Evolutionary conservation across 1,140 invertebrate genomes (phyloP).

Genomic region (Penaeus vannamei): DNA sequence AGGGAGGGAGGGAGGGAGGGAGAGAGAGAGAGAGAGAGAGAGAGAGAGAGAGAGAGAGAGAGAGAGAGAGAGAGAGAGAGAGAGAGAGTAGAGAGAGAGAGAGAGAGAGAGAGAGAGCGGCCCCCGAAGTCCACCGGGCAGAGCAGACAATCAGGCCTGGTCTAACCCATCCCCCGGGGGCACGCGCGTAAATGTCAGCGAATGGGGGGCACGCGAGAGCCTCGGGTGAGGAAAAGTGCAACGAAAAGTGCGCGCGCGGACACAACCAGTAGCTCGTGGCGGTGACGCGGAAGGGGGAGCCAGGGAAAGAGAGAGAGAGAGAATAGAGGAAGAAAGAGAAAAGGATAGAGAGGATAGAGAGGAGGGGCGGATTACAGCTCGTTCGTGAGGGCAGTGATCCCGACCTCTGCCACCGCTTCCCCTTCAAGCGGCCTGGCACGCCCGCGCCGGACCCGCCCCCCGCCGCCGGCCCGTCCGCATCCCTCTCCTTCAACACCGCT

Average conservation of each 20-base stretch:
- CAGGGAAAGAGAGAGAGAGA: not conserved
- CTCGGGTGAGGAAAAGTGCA: not conserved
- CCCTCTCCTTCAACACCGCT: too few relatives aligned
- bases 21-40: too few relatives aligned
- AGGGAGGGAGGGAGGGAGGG: not conserved
- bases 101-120: not conserved
- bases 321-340: not conserved
- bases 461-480: too few relatives aligned
- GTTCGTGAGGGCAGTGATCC: too few relatives aligned
- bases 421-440: too few relatives aligned
- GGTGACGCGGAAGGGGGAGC: not conserved
- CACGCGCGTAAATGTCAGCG: too few relatives aligned
- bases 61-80: not conserved
- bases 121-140: too few relatives aligned
- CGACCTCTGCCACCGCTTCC: too few relatives aligned
- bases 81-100: not conserved
- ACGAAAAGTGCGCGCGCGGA: not conserved
- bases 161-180: too few relatives aligned
- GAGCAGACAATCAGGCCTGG: too few relatives aligned
- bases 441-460: too few relatives aligned
- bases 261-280: too few relatives aligned
- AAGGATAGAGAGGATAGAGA: not conserved
- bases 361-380: not conserved
- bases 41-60: not conserved
- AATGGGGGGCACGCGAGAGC: not conserved